These are phyloP conservation scores for Gari tellinella DNA, from an alignment of 2,888 invertebrate species.

Conservation along the genomic window DNA sequence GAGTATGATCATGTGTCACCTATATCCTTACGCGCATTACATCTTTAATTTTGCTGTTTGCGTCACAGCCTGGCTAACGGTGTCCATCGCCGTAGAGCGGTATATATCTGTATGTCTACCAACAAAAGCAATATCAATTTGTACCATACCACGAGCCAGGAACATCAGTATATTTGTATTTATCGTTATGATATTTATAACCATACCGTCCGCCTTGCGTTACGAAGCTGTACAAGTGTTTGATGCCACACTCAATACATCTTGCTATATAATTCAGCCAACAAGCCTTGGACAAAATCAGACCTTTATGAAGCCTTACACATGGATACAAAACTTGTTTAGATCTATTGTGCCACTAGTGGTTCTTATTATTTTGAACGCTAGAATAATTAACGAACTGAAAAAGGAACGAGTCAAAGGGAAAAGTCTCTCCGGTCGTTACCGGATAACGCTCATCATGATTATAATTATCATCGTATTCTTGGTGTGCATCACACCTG, in stretches of 20 bases:
- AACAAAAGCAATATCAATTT: constrained; percentile 69
- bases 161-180: constrained; percentile 77
- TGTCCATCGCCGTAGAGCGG: constrained; percentile 80
- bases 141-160: constrained; percentile 73
- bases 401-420: constrained; percentile 75
- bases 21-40: constrained; percentile 82
- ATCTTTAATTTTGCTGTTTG: constrained; percentile 78
- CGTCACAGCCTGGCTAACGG: constrained; percentile 80
- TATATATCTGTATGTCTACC: constrained; percentile 81
- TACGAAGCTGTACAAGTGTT: constrained; percentile 73
- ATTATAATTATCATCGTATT: constrained; percentile 82
- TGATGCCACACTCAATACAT: constrained; percentile 64
- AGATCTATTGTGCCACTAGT: constrained; percentile 81
- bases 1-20: constrained; percentile 66
- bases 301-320: constrained; percentile 77
- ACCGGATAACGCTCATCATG: constrained; percentile 83
- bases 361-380: constrained; percentile 79
- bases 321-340: constrained; percentile 80
- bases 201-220: constrained; percentile 79
- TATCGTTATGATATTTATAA: constrained; percentile 76
- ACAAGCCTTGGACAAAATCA: constrained; percentile 76
- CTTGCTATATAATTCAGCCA: constrained; percentile 68
- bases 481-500: constrained; percentile 82
- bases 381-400: constrained; percentile 79
- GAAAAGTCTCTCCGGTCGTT: constrained; percentile 78